Percentiles rank a stretch among this genome's conserved stretches.
Conservation (phyloP, 35 echinoderm and acorn worm species). For the Eucidaris tribuloides region DNA sequence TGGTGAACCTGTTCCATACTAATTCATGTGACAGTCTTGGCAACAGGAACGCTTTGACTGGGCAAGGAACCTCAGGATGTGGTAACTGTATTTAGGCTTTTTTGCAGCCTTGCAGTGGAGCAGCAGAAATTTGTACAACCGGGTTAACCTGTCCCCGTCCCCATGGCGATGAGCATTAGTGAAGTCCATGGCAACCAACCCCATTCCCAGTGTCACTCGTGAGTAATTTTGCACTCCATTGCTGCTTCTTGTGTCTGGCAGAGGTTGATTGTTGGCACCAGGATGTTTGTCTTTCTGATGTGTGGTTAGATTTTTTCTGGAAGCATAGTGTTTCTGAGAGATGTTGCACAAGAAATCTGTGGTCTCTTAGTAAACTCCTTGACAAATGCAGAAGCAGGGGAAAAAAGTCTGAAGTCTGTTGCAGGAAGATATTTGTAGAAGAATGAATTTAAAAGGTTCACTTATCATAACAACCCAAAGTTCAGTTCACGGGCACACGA, state of each 20-base stretch:
- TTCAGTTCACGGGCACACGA: no score
- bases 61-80: conserved; percentile 28
- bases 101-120: conserved; percentile 41
- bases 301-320: conserved; percentile 4
- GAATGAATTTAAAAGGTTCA: no score
- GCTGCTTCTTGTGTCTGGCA: no score
- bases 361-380: no score
- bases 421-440: no score
- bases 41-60: conserved; percentile 22
- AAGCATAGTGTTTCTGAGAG: background rate
- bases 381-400: no score
- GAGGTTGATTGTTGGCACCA: no score
- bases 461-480: no score
- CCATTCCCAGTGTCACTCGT: conserved; percentile 23
- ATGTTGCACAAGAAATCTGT: conserved; percentile 4
- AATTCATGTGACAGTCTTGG: conserved; percentile 42
- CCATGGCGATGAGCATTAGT: conserved; percentile 52
- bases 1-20: conserved; percentile 55
- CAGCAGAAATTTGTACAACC: conserved; percentile 49
- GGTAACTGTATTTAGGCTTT: conserved; percentile 50
- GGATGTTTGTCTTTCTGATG: conserved; percentile 1
- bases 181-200: conserved; percentile 42
- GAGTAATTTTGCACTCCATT: conserved; percentile 44
- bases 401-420: no score
- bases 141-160: conserved; percentile 42